Conservation (phyloP, 53 echinoderm and acorn worm genomes). For the Holothuria scabra region DNA sequence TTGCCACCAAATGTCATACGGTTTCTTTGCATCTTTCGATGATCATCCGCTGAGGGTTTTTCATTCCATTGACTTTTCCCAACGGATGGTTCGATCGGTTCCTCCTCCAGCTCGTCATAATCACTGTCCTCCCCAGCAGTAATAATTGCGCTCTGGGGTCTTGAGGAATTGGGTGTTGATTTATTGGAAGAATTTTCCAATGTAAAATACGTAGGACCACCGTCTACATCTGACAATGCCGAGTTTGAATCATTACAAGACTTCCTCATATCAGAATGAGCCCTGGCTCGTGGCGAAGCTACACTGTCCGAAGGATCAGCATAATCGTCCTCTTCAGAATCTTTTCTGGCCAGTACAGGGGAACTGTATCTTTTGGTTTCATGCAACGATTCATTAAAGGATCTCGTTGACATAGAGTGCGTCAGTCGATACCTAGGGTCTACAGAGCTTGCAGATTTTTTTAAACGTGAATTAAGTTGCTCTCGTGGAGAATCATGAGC, state of each 20-base stretch:
- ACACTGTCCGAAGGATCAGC: constrained; percentile 48
- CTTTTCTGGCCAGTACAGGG: constrained; percentile 12
- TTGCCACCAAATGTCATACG: constrained; percentile 28
- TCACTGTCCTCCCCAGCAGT: constrained; percentile 20
- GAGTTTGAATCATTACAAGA: constrained; percentile 10
- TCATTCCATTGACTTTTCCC: not conserved
- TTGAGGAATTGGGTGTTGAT: not conserved
- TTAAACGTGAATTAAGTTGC: too few relatives aligned
- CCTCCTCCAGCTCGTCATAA: constrained; percentile 45
- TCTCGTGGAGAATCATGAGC: not conserved
- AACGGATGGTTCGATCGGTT: not conserved
- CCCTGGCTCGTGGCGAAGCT: not conserved
- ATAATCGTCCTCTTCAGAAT: constrained; percentile 43
- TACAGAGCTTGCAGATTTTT: not conserved
- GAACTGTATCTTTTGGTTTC: constrained; percentile 36
- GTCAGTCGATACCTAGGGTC: constrained; percentile 2
- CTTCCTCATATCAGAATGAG: constrained; percentile 26
- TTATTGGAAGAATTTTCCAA: constrained; percentile 10
- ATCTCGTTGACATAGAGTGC: constrained; percentile 10
- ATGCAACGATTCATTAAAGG: constrained; percentile 3
- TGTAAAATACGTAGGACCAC: constrained; percentile 32
- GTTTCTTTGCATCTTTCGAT: not conserved
- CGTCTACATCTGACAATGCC: constrained; percentile 6
- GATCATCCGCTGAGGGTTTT: not conserved
- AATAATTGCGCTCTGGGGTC: not conserved